Conservation (phyloP, 2,888 invertebrate species). For the Nineta flava region DNA sequence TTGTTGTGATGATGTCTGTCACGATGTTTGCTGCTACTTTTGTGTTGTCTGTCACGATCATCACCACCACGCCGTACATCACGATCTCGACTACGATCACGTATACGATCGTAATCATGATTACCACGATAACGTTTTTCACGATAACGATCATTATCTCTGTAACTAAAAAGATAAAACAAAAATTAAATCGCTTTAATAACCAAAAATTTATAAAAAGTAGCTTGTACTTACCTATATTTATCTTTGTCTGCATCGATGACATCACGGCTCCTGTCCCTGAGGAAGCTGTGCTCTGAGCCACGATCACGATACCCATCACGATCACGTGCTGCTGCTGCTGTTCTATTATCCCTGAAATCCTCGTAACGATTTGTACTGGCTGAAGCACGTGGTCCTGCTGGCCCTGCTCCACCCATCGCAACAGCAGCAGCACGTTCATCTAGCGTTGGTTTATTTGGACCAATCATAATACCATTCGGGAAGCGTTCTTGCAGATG, state of each 20-base stretch:
- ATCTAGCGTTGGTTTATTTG: slow-evolving; percentile 7
- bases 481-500: slow-evolving; percentile 37
- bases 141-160: slow-evolving; percentile 20
- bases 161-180: neutral
- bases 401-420: too few species aligned
- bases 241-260: neutral
- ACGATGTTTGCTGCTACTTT: slow-evolving; percentile 11
- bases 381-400: slow-evolving; percentile 7
- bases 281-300: neutral
- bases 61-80: slow-evolving; percentile 17
- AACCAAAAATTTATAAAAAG: slow-evolving; percentile 27
- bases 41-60: slow-evolving; percentile 19
- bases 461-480: slow-evolving; percentile 15
- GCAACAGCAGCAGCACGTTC: too few species aligned
- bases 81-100: slow-evolving; percentile 20
- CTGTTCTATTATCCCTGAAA: slow-evolving; percentile 9
- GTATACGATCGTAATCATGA: slow-evolving; percentile 11
- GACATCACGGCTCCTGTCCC: neutral
- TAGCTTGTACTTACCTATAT: slow-evolving; percentile 9
- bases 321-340: slow-evolving; percentile 14
- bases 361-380: slow-evolving; percentile 3
- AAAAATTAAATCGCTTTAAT: slow-evolving; percentile 23
- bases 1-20: slow-evolving; percentile 11
- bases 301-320: slow-evolving; percentile 5
- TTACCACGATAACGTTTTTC: slow-evolving; percentile 17